Conservation (phyloP, 2,113 vertebrate genomes). For the Labeo catla region DNA sequence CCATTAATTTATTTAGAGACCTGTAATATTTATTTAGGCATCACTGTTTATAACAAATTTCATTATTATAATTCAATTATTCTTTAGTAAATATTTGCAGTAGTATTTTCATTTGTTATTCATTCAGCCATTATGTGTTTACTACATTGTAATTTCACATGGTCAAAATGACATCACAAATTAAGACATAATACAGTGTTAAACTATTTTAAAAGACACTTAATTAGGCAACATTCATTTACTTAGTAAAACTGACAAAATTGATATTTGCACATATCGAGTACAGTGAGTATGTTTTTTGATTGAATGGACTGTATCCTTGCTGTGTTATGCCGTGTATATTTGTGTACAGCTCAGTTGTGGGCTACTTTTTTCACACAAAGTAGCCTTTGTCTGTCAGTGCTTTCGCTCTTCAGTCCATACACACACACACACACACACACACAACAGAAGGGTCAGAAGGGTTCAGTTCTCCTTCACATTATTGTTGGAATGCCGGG, state of each 20-base stretch:
- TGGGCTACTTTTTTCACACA: slow-evolving; percentile 41
- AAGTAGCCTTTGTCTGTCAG: slow-evolving; percentile 56
- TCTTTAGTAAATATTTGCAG: not conserved
- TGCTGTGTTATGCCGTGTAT: slow-evolving; percentile 50
- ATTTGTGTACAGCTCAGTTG: slow-evolving; percentile 47
- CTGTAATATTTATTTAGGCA: not conserved
- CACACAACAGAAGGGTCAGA: slow-evolving; percentile 25
- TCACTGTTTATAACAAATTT: not conserved
- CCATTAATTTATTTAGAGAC: not conserved
- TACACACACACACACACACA: slow-evolving; percentile 35
- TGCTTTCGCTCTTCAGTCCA: slow-evolving; percentile 10
- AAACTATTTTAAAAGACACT: slow-evolving; percentile 38
- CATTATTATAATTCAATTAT: not conserved
- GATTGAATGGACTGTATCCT: not conserved
- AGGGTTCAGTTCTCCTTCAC: slow-evolving; percentile 70
- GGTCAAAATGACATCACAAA: not conserved
- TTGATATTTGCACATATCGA: not conserved
- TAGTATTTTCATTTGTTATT: not conserved
- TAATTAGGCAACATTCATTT: slow-evolving; percentile 29
- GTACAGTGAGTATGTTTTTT: slow-evolving; percentile 4
- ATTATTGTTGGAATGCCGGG: slow-evolving; percentile 75
- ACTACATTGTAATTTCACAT: not conserved
- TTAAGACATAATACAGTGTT: not conserved
- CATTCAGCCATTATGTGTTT: not conserved
- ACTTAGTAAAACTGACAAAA: slow-evolving; percentile 29